These are phyloP conservation scores for Nerophis lumbriciformis DNA, from an alignment of 2,113 vertebrate species.

Conservation along the genomic window DNA sequence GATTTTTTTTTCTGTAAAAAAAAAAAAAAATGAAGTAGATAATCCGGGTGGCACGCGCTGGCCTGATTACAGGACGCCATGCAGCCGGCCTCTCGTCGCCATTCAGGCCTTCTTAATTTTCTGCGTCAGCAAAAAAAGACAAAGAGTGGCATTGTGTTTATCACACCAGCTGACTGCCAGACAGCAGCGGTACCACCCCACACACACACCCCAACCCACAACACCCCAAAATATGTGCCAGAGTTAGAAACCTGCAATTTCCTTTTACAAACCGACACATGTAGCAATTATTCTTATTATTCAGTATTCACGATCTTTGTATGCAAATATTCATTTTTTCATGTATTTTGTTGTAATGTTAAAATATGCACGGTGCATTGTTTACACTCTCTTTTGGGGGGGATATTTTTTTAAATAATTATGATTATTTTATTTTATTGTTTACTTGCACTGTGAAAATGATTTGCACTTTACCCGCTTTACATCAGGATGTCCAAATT, in stretches of 20 bases:
- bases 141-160: slow-evolving; percentile 65
- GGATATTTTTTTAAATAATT: too few species aligned
- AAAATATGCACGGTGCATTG: too few species aligned
- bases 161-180: slow-evolving; percentile 63
- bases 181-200: slow-evolving; percentile 22
- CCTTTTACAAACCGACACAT: slow-evolving; percentile 47
- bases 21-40: slow-evolving; percentile 98
- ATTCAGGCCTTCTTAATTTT: slow-evolving; percentile 82
- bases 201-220: not conserved
- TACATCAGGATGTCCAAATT: too few species aligned
- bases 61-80: slow-evolving; percentile 91
- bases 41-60: slow-evolving; percentile 95
- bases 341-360: slow-evolving; percentile 4
- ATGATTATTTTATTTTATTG: too few species aligned
- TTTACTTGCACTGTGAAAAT: too few species aligned
- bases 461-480: too few species aligned
- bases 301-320: slow-evolving; percentile 5
- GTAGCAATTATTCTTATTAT: slow-evolving; percentile 2
- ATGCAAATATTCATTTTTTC: not conserved
- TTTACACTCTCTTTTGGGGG: too few species aligned
- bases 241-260: slow-evolving; percentile 20
- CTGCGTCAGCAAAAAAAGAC: slow-evolving; percentile 84
- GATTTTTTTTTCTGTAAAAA: slow-evolving; percentile 78
- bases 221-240: not conserved
- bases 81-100: slow-evolving; percentile 76